Base-by-base conservation (phyloP, 64 coral and sea anemone species). In the Catalaphyllia jardinei region DNA sequence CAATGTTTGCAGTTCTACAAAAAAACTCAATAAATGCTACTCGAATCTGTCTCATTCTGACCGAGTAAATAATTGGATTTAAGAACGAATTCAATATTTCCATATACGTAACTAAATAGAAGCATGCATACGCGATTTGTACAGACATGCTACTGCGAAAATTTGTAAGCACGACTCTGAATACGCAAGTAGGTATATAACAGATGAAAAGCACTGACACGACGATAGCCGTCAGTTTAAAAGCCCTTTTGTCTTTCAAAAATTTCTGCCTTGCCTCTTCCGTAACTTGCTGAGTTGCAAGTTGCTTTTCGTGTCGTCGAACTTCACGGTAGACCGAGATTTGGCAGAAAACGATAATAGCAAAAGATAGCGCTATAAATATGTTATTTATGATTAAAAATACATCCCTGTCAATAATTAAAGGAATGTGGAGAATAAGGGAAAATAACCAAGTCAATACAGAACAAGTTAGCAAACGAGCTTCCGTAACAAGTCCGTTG, bases 51-150 rank as follows among this genome's bases (percentile, higher is more conserved):
- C 39, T 77, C 31, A 77, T 77, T 77, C 75, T 49, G 16, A 77
- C 31, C 77, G 51, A 52, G 77, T 79, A 79, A 59, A 79, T 79
- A 79, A 79, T 8, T 59, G 77, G 77, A 49, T 79, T 79, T 27
- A 79, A 50, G 10, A 79, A 79, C 52, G 77, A 79, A 24, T 79
- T 79, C 42, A 79, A 79, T 49, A 79, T 19, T 27, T 51, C 52
- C 42, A 57, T 8, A 11, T 28, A 11, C 77, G 16, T 51, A 62
- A 5, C 11, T 55, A 6, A 30, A 61, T 62, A 6, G n/a, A 27
- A 30, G 29, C 51, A 62, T 29, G 3, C 42, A 46, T 46, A 27
- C 49, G n/a, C 15, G 19, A 1, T 31, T 80, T n/a, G 24, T 60
- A 52, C 24, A 52, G 78, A 31, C 29, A 55, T n/a, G 17, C 64